phyloP scores from a whole-genome alignment of 2,797 vertebrate genomes.

The Meda fulgida region DNA sequence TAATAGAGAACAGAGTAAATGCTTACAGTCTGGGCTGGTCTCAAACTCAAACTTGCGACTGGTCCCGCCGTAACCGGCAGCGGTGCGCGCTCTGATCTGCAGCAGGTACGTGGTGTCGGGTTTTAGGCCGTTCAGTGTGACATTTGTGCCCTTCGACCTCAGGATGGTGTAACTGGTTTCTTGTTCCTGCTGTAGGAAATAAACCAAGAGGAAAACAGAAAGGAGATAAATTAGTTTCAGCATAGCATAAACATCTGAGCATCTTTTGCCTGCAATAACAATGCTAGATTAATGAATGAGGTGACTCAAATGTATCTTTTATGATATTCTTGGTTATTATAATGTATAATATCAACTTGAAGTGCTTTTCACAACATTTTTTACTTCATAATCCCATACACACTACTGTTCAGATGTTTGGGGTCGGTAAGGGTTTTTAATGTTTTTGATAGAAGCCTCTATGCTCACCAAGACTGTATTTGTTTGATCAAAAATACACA shows the following conservation, averaged over 20 bases:
- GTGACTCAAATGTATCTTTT: background rate
- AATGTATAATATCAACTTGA: background rate
- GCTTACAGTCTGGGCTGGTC: constrained; percentile 96
- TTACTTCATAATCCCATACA: background rate
- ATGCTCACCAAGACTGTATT: background rate
- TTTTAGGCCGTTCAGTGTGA: constrained; percentile 93
- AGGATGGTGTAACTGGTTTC: constrained; percentile 99
- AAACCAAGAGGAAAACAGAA: constrained; percentile 22
- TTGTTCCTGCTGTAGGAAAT: constrained; percentile 90
- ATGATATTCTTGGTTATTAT: background rate
- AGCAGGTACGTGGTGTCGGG: constrained; percentile 93
- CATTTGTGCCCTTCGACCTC: constrained; percentile 91
- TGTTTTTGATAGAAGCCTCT: background rate
- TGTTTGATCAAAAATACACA: background rate
- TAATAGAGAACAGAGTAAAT: constrained; percentile 38
- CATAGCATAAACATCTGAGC: background rate
- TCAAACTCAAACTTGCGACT: constrained; percentile 97
- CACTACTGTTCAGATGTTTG: background rate
- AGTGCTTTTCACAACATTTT: background rate
- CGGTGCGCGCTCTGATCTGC: constrained; percentile 95
- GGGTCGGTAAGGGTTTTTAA: background rate
- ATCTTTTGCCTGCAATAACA: background rate
- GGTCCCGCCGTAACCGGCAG: constrained; percentile 93
- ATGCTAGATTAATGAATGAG: background rate
- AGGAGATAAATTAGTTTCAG: constrained; percentile 33